phyloP scores from a whole-genome alignment of 2,888 invertebrate species.

The Acanthosepion pharaonis region DNA sequence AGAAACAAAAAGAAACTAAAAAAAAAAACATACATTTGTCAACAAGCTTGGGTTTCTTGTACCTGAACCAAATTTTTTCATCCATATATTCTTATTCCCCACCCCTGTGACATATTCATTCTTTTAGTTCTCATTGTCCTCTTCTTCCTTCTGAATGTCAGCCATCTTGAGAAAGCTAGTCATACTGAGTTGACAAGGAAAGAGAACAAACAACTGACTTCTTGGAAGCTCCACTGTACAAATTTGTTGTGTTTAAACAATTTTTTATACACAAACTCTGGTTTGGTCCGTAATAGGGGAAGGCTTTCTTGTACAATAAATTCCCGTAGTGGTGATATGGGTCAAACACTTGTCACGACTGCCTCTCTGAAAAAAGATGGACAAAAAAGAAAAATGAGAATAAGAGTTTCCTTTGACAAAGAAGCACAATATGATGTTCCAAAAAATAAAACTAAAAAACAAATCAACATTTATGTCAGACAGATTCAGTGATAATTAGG shows the following conservation, averaged over 20 bases:
- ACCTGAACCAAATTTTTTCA: background rate
- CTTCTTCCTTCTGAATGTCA: background rate
- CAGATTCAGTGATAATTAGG: too few relatives aligned
- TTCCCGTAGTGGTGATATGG: conserved; percentile 11
- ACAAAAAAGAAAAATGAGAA: background rate
- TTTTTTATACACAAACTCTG: conserved; percentile 45
- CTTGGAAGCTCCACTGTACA: conserved; percentile 8
- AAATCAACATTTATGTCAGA: too few relatives aligned
- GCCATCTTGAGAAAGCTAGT: background rate
- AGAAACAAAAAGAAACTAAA: background rate
- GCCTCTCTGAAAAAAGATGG: background rate
- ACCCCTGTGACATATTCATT: background rate
- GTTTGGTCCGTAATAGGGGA: conserved; percentile 41
- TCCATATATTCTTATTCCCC: background rate
- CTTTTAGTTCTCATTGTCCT: too few relatives aligned
- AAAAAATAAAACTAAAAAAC: too few relatives aligned
- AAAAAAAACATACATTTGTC: background rate
- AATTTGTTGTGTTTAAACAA: background rate
- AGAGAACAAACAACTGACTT: background rate
- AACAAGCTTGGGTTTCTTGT: background rate
- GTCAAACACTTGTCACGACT: conserved; percentile 43
- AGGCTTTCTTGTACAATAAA: conserved; percentile 39
- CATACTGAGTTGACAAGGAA: conserved; percentile 12
- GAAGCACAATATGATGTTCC: too few relatives aligned
- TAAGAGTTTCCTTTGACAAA: background rate